Evolutionary conservation across 2,888 invertebrate genomes (phyloP).

Genomic region (Metellina segmentata): DNA sequence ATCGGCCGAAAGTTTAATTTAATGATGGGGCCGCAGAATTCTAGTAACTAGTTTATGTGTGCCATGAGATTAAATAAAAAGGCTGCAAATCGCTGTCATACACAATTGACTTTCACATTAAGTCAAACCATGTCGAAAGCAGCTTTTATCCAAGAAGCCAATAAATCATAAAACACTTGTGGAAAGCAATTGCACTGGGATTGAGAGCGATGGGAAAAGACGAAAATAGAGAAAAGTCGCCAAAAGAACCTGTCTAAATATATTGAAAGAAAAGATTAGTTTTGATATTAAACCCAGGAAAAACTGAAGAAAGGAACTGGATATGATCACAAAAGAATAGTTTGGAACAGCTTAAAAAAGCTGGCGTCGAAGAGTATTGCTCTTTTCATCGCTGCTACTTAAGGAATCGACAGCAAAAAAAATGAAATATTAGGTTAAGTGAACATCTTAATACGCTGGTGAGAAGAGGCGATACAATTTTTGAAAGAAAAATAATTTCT

Average conservation of each 20-base stretch:
- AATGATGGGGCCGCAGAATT: no score
- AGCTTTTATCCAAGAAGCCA: neutral
- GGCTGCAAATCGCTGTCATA: no score
- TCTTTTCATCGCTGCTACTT: neutral
- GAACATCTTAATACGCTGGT: no score
- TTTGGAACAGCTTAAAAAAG: neutral
- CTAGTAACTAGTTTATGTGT: no score
- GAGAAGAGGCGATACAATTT: no score
- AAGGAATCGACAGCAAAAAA: no score
- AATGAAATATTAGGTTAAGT: no score
- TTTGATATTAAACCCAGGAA: neutral
- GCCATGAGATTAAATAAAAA: no score
- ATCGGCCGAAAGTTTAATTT: no score
- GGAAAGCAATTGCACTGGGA: neutral
- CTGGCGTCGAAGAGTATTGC: neutral
- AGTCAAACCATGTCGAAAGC: neutral
- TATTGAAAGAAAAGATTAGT: conserved; percentile 1
- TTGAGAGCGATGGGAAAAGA: neutral
- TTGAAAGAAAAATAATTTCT: no score
- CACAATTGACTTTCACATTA: neutral
- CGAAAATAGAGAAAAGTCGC: neutral
- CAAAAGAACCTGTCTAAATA: neutral
- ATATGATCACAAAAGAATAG: neutral
- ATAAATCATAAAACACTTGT: conserved; percentile 1
- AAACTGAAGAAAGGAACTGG: neutral